Evolutionary conservation across 2,797 vertebrate species (phyloP).

Genomic region (Masticophis lateralis): DNA sequence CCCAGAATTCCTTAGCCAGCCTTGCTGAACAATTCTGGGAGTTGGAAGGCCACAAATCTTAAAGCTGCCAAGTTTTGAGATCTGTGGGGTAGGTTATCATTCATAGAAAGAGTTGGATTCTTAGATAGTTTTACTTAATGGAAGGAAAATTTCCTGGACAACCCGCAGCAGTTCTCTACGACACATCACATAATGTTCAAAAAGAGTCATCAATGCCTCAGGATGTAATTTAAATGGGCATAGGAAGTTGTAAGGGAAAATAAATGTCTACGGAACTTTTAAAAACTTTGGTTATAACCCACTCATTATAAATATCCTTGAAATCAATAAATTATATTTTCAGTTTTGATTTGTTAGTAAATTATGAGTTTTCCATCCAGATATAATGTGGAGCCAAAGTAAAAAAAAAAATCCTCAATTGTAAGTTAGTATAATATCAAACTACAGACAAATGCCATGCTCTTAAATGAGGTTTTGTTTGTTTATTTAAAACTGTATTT

Average conservation of each 20-base stretch:
- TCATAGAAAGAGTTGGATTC: neutral
- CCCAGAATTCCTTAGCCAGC: neutral
- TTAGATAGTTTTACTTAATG: neutral
- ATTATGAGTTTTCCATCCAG: neutral
- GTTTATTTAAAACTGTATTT: neutral
- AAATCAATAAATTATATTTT: neutral
- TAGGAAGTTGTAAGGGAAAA: neutral
- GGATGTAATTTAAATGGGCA: neutral
- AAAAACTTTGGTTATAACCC: neutral
- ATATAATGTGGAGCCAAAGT: neutral
- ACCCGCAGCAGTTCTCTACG: neutral
- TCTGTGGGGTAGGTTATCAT: neutral
- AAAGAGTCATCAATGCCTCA: neutral
- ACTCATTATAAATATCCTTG: neutral
- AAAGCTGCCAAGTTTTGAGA: neutral
- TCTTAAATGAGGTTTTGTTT: neutral
- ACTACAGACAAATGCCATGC: neutral
- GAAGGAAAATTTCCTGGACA: neutral
- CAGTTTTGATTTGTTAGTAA: neutral
- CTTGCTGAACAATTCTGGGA: neutral
- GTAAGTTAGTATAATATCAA: neutral
- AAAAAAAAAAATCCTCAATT: neutral
- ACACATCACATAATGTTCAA: neutral
- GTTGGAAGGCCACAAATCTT: neutral
- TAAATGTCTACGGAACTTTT: no score